Base-by-base conservation (phyloP, 1,140 invertebrate species). In the Lamellibrachia luymesi region DNA sequence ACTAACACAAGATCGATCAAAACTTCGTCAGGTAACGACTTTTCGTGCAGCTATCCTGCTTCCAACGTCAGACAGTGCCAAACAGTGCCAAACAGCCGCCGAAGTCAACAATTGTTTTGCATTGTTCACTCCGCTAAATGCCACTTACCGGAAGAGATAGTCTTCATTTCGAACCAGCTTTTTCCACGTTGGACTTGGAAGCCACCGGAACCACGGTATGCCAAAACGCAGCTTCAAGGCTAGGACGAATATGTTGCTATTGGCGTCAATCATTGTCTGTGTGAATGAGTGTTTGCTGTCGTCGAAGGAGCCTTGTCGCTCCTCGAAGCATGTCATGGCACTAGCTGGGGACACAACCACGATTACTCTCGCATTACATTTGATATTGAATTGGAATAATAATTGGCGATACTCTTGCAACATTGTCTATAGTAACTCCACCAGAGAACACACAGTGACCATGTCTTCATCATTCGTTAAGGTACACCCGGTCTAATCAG, bases 251-350 rank as follows among this genome's bases (percentile, higher is more conserved):
- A 96, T 95, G n/a, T 94, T 93, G 64, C 93, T 92, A 93, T 95
- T 96, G 25, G 94, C 94, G 50, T 96, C 94, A 38, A 96, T 94
- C 93, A 96, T 94, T 50, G 95, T 94, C 92, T 95, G 94, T 7
- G 95, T 95, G 90, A 95, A 95, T 1, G 95, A 93, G 51, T 94
- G 94, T n/a, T 92, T 93, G 49, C 92, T 93, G 56, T 93, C 92
- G 6, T 94, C 94, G 22, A 96, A 89, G 91, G 95, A 95, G 13
- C 95, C 94, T 6, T 96, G 94, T 22, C 96, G 92, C 90, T 93
- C 95, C 94, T 96, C 96, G 94, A 97, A 97, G 91, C 95, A 95
- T 49, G 95, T 95, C 94, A 95, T 94, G 8, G 95, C 95, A 49
- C 95, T 95, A 6, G 96, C 95, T 96, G 94, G 51, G n/a, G 51